Conservation (phyloP, 2,113 vertebrate genomes). For the Pseudorhombus dupliciocellatus region DNA sequence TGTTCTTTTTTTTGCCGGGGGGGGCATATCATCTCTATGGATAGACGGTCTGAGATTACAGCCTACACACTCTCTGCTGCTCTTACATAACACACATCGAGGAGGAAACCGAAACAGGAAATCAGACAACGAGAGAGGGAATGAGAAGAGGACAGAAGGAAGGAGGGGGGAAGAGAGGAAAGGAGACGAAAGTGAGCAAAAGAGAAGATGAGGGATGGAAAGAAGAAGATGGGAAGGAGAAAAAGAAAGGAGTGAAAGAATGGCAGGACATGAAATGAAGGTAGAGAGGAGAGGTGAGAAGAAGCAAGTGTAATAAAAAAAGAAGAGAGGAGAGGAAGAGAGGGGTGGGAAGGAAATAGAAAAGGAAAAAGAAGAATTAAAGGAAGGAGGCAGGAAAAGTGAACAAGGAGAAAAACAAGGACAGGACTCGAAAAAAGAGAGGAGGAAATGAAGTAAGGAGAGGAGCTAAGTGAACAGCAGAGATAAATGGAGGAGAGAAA, state of each 20-base stretch:
- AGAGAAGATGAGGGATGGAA: neutral
- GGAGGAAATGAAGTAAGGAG: neutral
- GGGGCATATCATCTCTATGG: slow-evolving; percentile 57
- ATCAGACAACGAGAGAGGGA: slow-evolving; percentile 25
- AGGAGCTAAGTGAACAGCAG: neutral
- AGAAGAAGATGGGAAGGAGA: neutral
- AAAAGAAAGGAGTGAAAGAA: neutral
- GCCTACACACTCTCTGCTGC: slow-evolving; percentile 73
- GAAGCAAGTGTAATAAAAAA: neutral
- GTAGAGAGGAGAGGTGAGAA: neutral
- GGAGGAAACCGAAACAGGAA: slow-evolving; percentile 63
- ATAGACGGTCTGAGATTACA: slow-evolving; percentile 69
- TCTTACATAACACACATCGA: slow-evolving; percentile 67
- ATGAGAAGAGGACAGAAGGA: neutral
- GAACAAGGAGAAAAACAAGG: neutral
- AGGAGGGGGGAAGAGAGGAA: neutral
- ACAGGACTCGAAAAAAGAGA: neutral
- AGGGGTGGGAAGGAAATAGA: neutral
- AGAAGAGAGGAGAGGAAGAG: neutral
- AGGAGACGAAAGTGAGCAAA: neutral
- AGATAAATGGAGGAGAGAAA: neutral
- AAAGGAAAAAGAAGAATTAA: neutral
- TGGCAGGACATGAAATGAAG: neutral
- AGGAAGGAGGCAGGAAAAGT: neutral
- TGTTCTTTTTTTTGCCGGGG: slow-evolving; percentile 11